A percentile compares a stretch with the other conserved stretches of the same genome.
Conservation (phyloP, 2,113 vertebrate species). For the Eulacestoma nigropectus region DNA sequence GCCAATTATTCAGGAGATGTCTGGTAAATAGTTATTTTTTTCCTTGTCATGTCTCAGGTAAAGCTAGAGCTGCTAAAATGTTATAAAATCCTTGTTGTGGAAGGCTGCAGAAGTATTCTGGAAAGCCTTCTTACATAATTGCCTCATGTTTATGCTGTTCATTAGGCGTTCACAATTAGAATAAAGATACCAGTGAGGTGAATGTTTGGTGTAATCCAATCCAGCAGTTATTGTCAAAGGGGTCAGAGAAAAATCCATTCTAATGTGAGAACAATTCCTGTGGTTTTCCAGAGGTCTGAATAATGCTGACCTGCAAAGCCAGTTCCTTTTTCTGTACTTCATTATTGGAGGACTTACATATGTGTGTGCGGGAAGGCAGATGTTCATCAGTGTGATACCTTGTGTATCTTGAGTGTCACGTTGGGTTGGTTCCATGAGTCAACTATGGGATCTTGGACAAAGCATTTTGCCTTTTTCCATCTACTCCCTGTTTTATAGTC, state of each 20-base stretch:
- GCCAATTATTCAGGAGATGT: neutral
- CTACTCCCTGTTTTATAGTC: neutral
- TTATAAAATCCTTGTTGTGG: neutral
- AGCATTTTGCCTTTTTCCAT: neutral
- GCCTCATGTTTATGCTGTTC: neutral
- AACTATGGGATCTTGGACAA: too few species aligned
- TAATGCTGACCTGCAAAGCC: neutral
- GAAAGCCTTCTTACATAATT: neutral
- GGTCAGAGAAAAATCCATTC: neutral
- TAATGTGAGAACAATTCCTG: neutral
- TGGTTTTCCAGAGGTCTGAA: neutral
- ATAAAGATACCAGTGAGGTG: neutral
- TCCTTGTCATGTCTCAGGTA: neutral
- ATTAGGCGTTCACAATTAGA: neutral
- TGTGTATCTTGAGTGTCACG: rapidly evolving
- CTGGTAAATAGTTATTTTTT: neutral
- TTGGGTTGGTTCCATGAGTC: rapidly evolving
- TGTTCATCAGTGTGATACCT: neutral
- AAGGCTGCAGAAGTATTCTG: neutral
- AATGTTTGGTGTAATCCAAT: rapidly evolving
- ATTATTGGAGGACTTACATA: neutral
- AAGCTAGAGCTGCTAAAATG: neutral
- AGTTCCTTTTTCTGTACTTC: neutral
- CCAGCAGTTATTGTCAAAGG: neutral
- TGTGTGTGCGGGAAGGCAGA: neutral